phyloP scores from a whole-genome alignment of 2,113 vertebrate species.

The Columba janthina region DNA sequence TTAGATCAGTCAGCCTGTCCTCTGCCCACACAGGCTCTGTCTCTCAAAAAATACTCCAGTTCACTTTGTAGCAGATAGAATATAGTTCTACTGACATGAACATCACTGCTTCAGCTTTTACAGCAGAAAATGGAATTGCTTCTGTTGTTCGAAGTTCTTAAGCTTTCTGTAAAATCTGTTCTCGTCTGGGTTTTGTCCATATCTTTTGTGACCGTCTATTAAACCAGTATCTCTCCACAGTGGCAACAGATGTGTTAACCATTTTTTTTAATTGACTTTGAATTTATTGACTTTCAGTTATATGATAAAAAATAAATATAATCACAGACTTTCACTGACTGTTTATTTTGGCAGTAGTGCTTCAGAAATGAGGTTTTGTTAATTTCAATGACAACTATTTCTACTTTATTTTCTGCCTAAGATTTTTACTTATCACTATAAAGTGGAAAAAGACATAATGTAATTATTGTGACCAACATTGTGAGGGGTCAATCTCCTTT shows the following conservation, averaged over 20 bases:
- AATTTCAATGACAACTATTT: background rate
- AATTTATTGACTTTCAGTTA: background rate
- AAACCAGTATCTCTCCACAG: background rate
- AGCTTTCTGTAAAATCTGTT: background rate
- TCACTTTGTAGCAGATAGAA: background rate
- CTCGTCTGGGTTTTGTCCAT: background rate
- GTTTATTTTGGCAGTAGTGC: background rate
- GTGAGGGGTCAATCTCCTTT: background rate
- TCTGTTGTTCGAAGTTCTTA: background rate
- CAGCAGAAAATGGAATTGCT: background rate
- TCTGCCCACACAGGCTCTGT: background rate
- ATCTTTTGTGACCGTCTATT: background rate
- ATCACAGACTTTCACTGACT: accelerated
- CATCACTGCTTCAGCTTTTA: background rate
- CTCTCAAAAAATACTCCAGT: background rate
- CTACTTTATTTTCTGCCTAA: background rate
- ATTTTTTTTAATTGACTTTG: background rate
- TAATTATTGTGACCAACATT: background rate
- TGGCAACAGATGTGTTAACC: background rate
- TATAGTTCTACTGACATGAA: background rate
- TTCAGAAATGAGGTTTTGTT: background rate
- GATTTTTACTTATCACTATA: background rate
- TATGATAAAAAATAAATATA: background rate
- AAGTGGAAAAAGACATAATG: background rate
- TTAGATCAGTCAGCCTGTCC: background rate